Percentiles rank a stretch among this genome's conserved stretches.
Conservation (phyloP, 2,797 vertebrate genomes). For the Rhadinocentrus ornatus region DNA sequence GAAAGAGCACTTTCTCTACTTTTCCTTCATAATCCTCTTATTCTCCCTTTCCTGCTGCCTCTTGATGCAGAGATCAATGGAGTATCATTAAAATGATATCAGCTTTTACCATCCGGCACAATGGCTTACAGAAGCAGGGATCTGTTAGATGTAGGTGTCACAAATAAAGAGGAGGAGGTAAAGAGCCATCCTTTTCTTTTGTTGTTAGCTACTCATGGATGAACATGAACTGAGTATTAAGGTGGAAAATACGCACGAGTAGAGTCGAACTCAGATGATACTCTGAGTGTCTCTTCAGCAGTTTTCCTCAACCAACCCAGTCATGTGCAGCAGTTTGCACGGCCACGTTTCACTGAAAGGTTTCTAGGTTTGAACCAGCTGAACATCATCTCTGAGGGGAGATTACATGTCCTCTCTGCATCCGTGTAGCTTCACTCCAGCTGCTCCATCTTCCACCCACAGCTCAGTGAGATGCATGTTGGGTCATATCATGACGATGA, state of each 20-base stretch:
- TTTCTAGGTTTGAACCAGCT: too few species aligned
- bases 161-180: not conserved
- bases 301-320: not conserved
- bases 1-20: slow-evolving; percentile 5
- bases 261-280: slow-evolving; percentile 8
- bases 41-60: slow-evolving; percentile 6
- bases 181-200: slow-evolving; percentile 13
- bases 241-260: slow-evolving; percentile 25
- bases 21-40: slow-evolving; percentile 10
- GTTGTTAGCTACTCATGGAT: slow-evolving; percentile 7
- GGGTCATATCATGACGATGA: not conserved
- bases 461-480: not conserved
- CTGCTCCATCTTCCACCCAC: not conserved
- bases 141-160: slow-evolving; percentile 11
- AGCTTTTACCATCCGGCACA: slow-evolving; percentile 12
- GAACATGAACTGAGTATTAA: slow-evolving; percentile 7
- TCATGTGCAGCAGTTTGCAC: not conserved
- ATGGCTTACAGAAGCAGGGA: not conserved
- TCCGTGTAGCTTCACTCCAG: too few species aligned
- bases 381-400: too few species aligned
- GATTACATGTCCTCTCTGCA: not conserved
- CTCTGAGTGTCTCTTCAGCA: not conserved
- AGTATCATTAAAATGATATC: slow-evolving; percentile 15
- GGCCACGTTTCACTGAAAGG: not conserved
- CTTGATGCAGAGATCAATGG: slow-evolving; percentile 20